Evolutionary conservation across 2,888 invertebrate genomes (phyloP).

Genomic region (Heliothis peltigera): DNA sequence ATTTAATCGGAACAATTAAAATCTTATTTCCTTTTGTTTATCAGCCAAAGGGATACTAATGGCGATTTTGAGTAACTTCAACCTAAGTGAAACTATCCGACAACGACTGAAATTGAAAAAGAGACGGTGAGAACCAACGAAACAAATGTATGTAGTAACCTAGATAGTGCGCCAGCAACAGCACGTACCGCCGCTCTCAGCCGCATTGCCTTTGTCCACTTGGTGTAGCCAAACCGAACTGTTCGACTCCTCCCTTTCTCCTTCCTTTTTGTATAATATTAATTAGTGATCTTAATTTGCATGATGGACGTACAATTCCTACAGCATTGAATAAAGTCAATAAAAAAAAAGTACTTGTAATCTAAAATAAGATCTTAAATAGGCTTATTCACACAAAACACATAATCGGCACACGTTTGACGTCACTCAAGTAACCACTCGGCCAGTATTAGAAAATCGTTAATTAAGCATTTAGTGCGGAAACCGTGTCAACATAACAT

Average conservation of each 20-base stretch:
- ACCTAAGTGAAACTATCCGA: constrained; percentile 22
- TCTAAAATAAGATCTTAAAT: constrained; percentile 25
- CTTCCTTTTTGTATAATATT: too few relatives aligned
- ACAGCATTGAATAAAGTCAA: too few relatives aligned
- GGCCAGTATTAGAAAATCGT: constrained; percentile 52
- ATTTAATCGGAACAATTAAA: too few relatives aligned
- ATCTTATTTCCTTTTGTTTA: too few relatives aligned
- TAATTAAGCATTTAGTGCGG: constrained; percentile 29
- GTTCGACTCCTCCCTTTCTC: too few relatives aligned
- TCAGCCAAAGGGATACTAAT: not conserved
- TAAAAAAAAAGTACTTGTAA: not conserved
- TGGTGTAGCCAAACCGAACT: not conserved
- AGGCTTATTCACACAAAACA: constrained; percentile 40
- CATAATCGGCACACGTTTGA: constrained; percentile 43
- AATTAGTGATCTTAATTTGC: too few relatives aligned
- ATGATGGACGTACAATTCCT: too few relatives aligned
- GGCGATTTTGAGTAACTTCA: constrained; percentile 9
- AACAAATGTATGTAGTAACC: constrained; percentile 44
- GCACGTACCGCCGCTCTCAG: constrained; percentile 19
- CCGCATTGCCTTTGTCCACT: constrained; percentile 7
- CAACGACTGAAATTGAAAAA: constrained; percentile 17
- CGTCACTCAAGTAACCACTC: constrained; percentile 43
- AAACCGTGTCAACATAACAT: constrained; percentile 21
- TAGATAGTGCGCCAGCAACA: constrained; percentile 47
- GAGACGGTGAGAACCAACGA: constrained; percentile 29